These are phyloP conservation scores for Drosophila paranaensis DNA, from an alignment of 2,888 invertebrate genomes.

Conservation along the genomic window DNA sequence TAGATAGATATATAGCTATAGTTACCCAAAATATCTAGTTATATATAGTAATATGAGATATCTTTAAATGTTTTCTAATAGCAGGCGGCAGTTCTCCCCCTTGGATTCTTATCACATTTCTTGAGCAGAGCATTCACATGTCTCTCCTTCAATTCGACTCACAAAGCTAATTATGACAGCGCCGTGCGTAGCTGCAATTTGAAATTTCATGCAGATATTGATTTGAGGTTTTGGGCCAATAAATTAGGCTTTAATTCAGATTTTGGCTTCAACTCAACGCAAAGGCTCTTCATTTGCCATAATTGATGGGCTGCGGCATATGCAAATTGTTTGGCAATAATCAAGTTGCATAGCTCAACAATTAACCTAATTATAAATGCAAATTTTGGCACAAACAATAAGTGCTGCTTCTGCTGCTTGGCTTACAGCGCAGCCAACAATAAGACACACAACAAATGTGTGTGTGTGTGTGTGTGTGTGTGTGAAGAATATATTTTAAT, in stretches of 20 bases:
- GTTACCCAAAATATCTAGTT: background rate
- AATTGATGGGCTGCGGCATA: slow-evolving; percentile 54
- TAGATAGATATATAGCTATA: too few species aligned
- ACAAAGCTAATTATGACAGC: slow-evolving; percentile 22
- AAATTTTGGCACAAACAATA: slow-evolving; percentile 70
- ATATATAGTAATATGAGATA: background rate
- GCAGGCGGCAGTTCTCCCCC: too few species aligned
- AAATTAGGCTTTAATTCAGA: slow-evolving; percentile 43
- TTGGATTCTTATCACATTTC: too few species aligned
- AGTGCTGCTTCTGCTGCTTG: slow-evolving; percentile 21
- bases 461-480: background rate
- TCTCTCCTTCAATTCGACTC: background rate
- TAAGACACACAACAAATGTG: slow-evolving; percentile 17
- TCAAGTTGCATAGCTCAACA: slow-evolving; percentile 66
- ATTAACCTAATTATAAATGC: slow-evolving; percentile 77
- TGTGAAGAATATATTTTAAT: slow-evolving; percentile 50
- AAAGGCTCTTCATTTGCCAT: slow-evolving; percentile 54
- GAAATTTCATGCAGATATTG: slow-evolving; percentile 18
- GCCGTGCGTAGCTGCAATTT: slow-evolving; percentile 7
- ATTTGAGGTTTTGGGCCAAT: slow-evolving; percentile 39
- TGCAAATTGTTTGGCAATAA: slow-evolving; percentile 70
- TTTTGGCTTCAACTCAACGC: background rate
- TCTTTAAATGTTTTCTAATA: too few species aligned
- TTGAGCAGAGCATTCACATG: background rate
- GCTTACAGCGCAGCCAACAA: slow-evolving; percentile 21